Base-by-base conservation (phyloP, 2,113 vertebrate genomes). In the Pteruthius melanotis region DNA sequence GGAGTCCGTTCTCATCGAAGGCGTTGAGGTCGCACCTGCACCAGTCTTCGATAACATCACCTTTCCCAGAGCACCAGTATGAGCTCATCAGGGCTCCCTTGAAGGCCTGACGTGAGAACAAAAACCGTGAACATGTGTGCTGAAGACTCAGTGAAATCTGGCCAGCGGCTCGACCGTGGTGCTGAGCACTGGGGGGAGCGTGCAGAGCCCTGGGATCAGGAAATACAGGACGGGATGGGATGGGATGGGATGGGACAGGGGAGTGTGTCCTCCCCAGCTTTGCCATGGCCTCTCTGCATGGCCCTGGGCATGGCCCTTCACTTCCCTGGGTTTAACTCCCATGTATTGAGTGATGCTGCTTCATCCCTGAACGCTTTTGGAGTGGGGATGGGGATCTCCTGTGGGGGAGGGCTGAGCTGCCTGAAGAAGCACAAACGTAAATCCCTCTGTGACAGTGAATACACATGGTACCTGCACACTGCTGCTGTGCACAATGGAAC, bases 1-100 rank as follows among this genome's bases (percentile, higher is more conserved):
- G 99, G 63, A 99, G 98, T 93, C 99, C 99, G 4, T 98, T 99
- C 97, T 99, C 98, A 89, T 99, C 99, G 86, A 99, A 99, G 96
- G 99, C 99, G 81, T 98, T 99, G 96, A 99, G 98, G 98, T 99
- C 99, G 92, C 99, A 99, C 95, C 99, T 97, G 98, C 99, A 99
- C 99, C 99, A 99, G 98, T 99, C 99, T 94, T 99, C 99, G 68
- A 99, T 99, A 97, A 99, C 99, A 92, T 99, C 99, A 78, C 99
- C 99, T 97, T 99, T 99, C 94, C 99, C 99, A 4, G 98, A 99
- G 96, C 99, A 99, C 99, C 99, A 99, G 97, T 99, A 99, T 94
- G 99, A 99, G 98, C 99, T 99, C 99, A 99, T 99, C 93, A 99
- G 98, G 86, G 99, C 99, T 52, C 97, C 99, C 97, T 97, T 99